Evolutionary conservation across 2,113 vertebrate genomes (phyloP).

Genomic region (Ivindomyrus marchei): DNA sequence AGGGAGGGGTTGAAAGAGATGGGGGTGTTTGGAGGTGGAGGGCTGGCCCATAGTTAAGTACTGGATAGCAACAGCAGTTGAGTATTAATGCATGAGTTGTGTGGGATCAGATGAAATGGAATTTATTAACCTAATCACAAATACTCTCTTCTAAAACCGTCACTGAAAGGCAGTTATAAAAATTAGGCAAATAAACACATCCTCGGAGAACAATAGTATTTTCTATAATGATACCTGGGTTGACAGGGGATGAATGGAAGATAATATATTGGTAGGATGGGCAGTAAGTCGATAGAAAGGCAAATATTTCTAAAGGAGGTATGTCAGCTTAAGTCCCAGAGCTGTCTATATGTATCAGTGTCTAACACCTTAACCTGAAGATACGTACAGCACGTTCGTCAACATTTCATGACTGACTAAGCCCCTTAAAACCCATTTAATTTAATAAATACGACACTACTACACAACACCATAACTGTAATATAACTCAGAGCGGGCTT

Average conservation of each 20-base stretch:
- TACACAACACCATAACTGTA: background rate
- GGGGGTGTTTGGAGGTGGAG: constrained; percentile 53
- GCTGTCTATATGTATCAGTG: background rate
- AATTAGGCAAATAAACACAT: constrained; percentile 9
- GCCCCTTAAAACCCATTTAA: background rate
- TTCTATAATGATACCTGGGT: background rate
- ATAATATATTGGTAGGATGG: no score
- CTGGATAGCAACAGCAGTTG: constrained; percentile 66
- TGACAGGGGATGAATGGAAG: background rate
- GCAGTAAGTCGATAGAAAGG: background rate
- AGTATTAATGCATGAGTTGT: constrained; percentile 41
- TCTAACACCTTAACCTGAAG: background rate
- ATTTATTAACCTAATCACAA: constrained; percentile 44
- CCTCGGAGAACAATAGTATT: background rate
- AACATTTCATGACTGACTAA: background rate
- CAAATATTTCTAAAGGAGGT: background rate
- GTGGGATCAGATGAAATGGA: constrained; percentile 52
- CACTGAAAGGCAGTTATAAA: constrained; percentile 11
- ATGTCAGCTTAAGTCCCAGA: background rate
- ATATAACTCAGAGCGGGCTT: background rate
- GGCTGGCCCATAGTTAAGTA: constrained; percentile 54
- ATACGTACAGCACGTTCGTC: background rate
- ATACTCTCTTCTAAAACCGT: constrained; percentile 24
- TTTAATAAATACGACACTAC: background rate
- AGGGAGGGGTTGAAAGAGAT: constrained; percentile 51